These are phyloP conservation scores for Thaumatotibia leucotreta DNA, from an alignment of 1,140 invertebrate species.

Conservation along the genomic window DNA sequence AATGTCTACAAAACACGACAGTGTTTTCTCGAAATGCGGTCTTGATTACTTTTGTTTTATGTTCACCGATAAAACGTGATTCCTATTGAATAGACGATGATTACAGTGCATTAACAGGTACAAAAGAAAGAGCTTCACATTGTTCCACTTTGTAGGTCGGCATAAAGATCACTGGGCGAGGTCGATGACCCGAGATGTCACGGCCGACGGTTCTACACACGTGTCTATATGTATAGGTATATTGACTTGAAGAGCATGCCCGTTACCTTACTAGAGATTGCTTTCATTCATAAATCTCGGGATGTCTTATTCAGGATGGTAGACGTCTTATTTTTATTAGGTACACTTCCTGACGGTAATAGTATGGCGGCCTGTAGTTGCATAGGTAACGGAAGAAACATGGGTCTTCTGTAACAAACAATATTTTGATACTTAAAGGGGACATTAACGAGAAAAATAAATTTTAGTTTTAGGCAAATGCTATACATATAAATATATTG, in stretches of 20 bases:
- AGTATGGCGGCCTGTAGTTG: too few species aligned
- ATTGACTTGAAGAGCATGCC: slow-evolving; percentile 14
- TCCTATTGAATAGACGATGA: neutral
- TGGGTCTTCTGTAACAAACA: too few species aligned
- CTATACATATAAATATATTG: too few species aligned
- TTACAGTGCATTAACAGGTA: slow-evolving; percentile 3
- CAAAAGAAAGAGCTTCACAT: slow-evolving; percentile 6
- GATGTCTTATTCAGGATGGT: neutral
- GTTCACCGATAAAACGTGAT: neutral
- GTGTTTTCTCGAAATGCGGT: too few species aligned
- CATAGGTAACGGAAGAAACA: too few species aligned
- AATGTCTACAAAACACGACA: too few species aligned
- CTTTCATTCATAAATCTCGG: slow-evolving; percentile 7
- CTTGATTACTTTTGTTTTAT: slow-evolving; percentile 1
- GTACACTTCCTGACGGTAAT: neutral
- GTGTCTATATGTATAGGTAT: neutral
- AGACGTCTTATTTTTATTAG: neutral
- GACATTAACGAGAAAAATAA: too few species aligned
- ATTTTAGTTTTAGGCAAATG: too few species aligned
- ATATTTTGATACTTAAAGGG: too few species aligned
- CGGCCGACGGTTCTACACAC: slow-evolving; percentile 31
- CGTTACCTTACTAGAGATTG: slow-evolving; percentile 8
- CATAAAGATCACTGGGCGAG: slow-evolving; percentile 56
- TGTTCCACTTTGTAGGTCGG: slow-evolving; percentile 42
- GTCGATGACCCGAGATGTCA: slow-evolving; percentile 64